A percentile compares a stretch with the other conserved stretches of the same genome.
phyloP scores from a whole-genome alignment of 2,113 vertebrate genomes.

The Coturnix japonica region DNA sequence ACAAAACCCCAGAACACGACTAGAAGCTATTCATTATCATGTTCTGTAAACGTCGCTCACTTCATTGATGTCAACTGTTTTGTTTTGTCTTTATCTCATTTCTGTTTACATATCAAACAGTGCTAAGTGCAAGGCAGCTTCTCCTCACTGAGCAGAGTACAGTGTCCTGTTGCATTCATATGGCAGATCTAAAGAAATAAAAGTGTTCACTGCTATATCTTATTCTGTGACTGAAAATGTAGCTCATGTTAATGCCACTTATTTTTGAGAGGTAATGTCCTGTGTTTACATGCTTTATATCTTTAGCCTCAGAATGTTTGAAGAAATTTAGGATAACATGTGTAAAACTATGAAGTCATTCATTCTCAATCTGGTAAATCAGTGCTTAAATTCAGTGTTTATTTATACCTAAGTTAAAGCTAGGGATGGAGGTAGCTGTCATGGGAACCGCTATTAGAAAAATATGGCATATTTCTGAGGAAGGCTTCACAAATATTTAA shows the following conservation, averaged over 20 bases:
- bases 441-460: background rate
- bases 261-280: background rate
- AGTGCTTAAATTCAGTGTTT: background rate
- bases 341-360: background rate
- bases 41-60: background rate
- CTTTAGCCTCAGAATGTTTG: background rate
- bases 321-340: background rate
- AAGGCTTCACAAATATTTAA: background rate
- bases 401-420: background rate
- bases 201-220: background rate
- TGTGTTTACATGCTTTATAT: background rate
- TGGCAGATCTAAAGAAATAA: conserved; percentile 14
- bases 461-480: background rate
- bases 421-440: background rate
- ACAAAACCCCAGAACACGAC: background rate
- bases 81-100: conserved; percentile 55
- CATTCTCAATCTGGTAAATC: background rate
- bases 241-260: background rate
- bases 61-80: conserved; percentile 41
- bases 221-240: background rate
- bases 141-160: conserved; percentile 2
- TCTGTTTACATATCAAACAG: conserved; percentile 62
- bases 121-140: conserved; percentile 27
- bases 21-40: background rate
- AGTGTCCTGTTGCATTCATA: conserved; percentile 17